Conservation (phyloP, 2,888 invertebrate genomes). For the Tenthredo amoena region DNA sequence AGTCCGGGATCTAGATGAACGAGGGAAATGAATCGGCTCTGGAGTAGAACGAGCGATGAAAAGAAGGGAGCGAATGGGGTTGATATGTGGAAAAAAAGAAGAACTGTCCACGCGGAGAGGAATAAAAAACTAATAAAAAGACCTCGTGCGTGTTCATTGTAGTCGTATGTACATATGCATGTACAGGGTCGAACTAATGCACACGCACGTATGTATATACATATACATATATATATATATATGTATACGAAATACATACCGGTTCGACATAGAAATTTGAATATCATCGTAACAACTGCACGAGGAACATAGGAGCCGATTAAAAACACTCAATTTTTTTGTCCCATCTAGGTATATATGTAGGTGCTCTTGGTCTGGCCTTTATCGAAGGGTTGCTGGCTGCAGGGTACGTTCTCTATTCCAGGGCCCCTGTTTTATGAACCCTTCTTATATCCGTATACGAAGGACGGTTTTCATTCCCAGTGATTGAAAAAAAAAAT, state of each 20-base stretch:
- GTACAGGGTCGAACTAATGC: background rate
- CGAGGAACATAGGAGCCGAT: background rate
- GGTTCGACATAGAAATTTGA: slow-evolving; percentile 26
- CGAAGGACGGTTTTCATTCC: slow-evolving; percentile 41
- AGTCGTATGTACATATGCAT: background rate
- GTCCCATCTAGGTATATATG: slow-evolving; percentile 22
- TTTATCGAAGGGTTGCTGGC: background rate
- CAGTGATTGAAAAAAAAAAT: slow-evolving; percentile 25
- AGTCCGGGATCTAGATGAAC: background rate
- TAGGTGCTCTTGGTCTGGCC: background rate
- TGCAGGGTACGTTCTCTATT: background rate
- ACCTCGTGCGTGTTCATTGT: slow-evolving; percentile 16
- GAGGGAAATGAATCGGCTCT: too few species aligned
- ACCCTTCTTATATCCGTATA: slow-evolving; percentile 8
- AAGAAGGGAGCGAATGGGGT: background rate
- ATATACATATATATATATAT: background rate
- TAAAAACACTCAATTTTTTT: slow-evolving; percentile 49
- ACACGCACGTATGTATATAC: background rate
- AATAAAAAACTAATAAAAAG: background rate
- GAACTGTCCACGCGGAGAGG: too few species aligned
- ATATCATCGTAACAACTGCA: slow-evolving; percentile 47
- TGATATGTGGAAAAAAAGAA: background rate
- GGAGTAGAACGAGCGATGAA: too few species aligned
- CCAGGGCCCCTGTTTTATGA: background rate
- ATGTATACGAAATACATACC: background rate